Percentiles rank a stretch among this genome's conserved stretches.
These are phyloP conservation scores for Polymixis lichenea DNA, from an alignment of 2,888 invertebrate species.

Conservation along the genomic window DNA sequence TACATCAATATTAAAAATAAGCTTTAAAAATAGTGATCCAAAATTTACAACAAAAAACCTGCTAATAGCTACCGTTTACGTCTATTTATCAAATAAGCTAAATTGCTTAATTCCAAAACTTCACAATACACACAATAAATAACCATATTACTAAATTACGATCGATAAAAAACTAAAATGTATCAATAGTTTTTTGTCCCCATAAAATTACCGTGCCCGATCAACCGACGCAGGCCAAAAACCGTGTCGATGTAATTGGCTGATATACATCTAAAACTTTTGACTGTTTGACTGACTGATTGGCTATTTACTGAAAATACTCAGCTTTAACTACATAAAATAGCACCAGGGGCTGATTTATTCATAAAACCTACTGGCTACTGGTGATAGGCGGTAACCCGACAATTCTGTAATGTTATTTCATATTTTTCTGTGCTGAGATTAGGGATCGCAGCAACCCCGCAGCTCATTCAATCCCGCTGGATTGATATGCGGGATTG, in stretches of 20 bases:
- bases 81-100: constrained; percentile 31
- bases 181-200: constrained; percentile 52
- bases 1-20: neutral
- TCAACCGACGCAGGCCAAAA: constrained; percentile 51
- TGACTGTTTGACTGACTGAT: constrained; percentile 1
- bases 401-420: neutral
- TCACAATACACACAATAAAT: constrained; percentile 43
- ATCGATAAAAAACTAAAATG: constrained; percentile 36
- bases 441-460: too few relatives aligned
- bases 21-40: neutral
- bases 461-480: too few relatives aligned
- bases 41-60: neutral
- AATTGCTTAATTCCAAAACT: constrained; percentile 42
- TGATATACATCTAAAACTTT: constrained; percentile 12
- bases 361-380: neutral
- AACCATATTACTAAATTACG: constrained; percentile 26
- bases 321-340: neutral
- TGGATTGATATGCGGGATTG: too few relatives aligned
- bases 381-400: neutral
- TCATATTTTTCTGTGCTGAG: neutral
- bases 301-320: neutral
- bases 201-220: constrained; percentile 43
- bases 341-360: neutral
- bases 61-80: constrained; percentile 16
- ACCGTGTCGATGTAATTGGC: constrained; percentile 21